phyloP scores from a whole-genome alignment of 2,888 invertebrate species.

The Luperina testacea region DNA sequence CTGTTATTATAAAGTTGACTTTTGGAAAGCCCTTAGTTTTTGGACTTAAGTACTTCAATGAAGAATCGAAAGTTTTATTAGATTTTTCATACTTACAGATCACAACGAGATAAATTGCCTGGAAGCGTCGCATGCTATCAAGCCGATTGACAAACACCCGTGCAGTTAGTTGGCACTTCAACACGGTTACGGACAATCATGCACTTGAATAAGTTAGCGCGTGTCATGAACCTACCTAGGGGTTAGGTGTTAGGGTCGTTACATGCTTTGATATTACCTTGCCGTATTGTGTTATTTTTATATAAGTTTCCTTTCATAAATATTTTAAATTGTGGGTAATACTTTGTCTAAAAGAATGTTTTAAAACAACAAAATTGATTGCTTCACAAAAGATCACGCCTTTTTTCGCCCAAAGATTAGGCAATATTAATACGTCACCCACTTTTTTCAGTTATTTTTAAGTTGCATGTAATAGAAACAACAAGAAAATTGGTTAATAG shows the following conservation, averaged over 20 bases:
- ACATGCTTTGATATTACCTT: not conserved
- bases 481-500: too few species aligned
- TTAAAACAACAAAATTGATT: not conserved
- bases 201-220: constrained; percentile 60
- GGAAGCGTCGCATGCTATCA: constrained; percentile 35
- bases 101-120: constrained; percentile 1
- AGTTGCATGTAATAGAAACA: too few species aligned
- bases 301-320: not conserved
- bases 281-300: constrained; percentile 5
- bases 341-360: not conserved
- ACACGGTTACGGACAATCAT: constrained; percentile 56
- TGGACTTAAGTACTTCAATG: too few species aligned
- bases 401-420: not conserved
- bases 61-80: not conserved
- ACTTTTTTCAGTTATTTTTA: too few species aligned
- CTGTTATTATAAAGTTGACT: too few species aligned
- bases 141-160: constrained; percentile 18
- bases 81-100: not conserved
- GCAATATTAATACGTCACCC: not conserved
- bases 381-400: not conserved
- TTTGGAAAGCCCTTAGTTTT: too few species aligned
- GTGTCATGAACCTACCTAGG: constrained; percentile 37
- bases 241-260: constrained; percentile 37
- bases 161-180: constrained; percentile 38
- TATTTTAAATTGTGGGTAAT: not conserved